phyloP scores from a whole-genome alignment of 2,888 invertebrate genomes.

The Mythimna vitellina region DNA sequence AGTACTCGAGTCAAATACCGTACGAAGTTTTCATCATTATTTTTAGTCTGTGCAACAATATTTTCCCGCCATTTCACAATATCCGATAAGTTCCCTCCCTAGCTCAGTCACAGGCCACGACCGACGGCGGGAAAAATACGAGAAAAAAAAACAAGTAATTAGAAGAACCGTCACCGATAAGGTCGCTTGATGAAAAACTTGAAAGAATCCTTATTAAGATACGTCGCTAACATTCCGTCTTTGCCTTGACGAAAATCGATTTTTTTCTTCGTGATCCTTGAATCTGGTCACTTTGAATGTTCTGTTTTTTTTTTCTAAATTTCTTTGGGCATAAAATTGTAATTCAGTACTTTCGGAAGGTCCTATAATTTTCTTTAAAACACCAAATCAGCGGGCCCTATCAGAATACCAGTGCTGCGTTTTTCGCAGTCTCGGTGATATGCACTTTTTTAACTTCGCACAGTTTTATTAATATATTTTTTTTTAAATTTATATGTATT shows the following conservation, averaged over 20 bases:
- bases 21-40: conserved; percentile 5
- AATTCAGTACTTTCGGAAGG: too few relatives aligned
- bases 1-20: too few relatives aligned
- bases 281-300: neutral
- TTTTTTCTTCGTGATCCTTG: conserved; percentile 38
- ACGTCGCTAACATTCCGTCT: conserved; percentile 66
- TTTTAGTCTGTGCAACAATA: conserved; percentile 24
- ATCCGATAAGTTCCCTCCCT: conserved; percentile 40
- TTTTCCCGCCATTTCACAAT: conserved; percentile 46
- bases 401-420: too few relatives aligned
- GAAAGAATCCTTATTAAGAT: conserved; percentile 72
- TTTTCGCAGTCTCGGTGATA: too few relatives aligned
- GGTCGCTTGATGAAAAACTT: conserved; percentile 69
- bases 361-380: too few relatives aligned
- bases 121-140: conserved; percentile 39
- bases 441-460: too few relatives aligned
- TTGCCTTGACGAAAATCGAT: conserved; percentile 57
- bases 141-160: conserved; percentile 66
- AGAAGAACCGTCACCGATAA: conserved; percentile 63
- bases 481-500: too few relatives aligned
- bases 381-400: too few relatives aligned
- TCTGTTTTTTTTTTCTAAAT: neutral
- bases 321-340: too few relatives aligned
- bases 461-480: too few relatives aligned
- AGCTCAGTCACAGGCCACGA: conserved; percentile 33